Evolutionary conservation across 1,140 invertebrate species (phyloP).

Genomic region (Brachionus calyciflorus): DNA sequence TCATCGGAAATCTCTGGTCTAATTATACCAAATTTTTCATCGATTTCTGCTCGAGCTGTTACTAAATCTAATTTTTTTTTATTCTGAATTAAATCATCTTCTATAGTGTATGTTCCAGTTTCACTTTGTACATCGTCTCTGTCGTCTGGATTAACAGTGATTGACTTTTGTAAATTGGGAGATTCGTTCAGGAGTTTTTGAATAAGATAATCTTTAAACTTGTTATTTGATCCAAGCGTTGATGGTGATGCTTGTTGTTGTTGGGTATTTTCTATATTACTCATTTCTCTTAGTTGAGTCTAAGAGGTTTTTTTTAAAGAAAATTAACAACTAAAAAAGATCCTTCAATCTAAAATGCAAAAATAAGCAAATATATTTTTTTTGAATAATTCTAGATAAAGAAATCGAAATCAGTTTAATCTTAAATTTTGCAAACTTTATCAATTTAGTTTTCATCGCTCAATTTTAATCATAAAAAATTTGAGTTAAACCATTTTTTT

Average conservation of each 20-base stretch:
- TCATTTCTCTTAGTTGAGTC: conserved; percentile 15
- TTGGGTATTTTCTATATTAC: not conserved
- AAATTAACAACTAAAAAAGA: not conserved
- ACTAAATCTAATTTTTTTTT: not conserved
- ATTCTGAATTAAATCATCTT: not conserved
- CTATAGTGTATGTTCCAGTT: conserved; percentile 28
- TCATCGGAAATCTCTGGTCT: not conserved
- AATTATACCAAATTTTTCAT: conserved; percentile 18
- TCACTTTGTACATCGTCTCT: not conserved
- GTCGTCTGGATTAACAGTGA: not conserved
- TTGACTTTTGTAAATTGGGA: not conserved
- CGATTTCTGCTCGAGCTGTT: not conserved
- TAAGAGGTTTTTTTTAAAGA: not conserved
- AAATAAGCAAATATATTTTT: too few species aligned
- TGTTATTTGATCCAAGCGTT: not conserved
- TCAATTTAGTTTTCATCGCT: too few species aligned
- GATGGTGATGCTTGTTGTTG: not conserved
- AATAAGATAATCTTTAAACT: conserved; percentile 19
- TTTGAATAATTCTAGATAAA: too few species aligned
- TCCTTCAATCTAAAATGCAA: too few species aligned
- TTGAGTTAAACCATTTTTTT: too few species aligned
- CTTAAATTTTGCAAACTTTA: too few species aligned
- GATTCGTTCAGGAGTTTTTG: conserved; percentile 16
- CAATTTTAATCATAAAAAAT: too few species aligned
- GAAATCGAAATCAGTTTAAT: too few species aligned